These are phyloP conservation scores for Arremon brunneinucha DNA, from an alignment of 2,797 vertebrate genomes.

Conservation along the genomic window DNA sequence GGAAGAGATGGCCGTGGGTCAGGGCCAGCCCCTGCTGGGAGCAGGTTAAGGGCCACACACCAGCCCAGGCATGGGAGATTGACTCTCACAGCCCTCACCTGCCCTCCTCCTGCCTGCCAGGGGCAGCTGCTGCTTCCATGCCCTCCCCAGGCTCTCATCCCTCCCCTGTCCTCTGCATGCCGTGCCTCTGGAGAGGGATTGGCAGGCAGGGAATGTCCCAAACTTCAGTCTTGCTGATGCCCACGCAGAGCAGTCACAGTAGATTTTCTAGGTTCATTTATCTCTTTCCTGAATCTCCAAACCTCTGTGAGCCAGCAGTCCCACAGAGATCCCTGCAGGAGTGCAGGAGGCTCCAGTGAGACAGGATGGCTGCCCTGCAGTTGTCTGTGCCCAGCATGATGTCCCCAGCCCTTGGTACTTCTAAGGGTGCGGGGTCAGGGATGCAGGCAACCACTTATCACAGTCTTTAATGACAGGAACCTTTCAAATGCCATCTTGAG, in stretches of 20 bases:
- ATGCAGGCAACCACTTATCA: neutral
- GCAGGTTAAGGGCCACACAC: fast-evolving
- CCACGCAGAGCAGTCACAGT: fast-evolving
- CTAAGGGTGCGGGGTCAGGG: neutral
- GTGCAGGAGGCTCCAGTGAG: neutral
- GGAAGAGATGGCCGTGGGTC: neutral
- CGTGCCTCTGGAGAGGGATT: neutral
- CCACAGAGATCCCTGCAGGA: neutral
- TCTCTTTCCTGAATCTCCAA: neutral
- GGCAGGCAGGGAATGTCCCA: neutral
- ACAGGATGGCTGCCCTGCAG: neutral
- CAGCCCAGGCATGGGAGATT: fast-evolving
- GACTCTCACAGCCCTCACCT: neutral
- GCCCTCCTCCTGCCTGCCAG: neutral
- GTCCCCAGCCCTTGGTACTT: neutral
- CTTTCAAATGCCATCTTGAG: neutral
- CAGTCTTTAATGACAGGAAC: neutral
- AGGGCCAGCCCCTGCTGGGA: neutral
- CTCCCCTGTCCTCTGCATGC: neutral
- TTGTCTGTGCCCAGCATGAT: fast-evolving
- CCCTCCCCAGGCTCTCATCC: neutral
- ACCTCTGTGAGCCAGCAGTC: neutral
- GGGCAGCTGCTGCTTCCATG: neutral
- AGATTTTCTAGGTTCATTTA: neutral
- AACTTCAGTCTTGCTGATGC: fast-evolving